A percentile compares a stretch with the other conserved stretches of the same genome.
These are phyloP conservation scores for Orycteropus afer DNA, from an alignment of 2,113 vertebrate genomes.

Conservation along the genomic window DNA sequence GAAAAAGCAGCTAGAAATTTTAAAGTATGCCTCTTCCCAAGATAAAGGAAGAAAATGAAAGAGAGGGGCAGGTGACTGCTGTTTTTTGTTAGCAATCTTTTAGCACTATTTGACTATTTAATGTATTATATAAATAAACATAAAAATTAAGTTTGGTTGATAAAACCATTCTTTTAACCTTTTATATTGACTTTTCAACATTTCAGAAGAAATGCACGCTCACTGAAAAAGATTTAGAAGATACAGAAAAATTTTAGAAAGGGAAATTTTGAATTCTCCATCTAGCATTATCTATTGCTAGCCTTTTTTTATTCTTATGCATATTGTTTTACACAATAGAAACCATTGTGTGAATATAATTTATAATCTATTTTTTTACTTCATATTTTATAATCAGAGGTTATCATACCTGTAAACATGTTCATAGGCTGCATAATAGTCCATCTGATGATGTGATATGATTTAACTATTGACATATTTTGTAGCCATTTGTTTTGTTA, in stretches of 20 bases:
- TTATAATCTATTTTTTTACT: not conserved
- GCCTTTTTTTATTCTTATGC: not conserved
- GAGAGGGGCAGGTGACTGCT: not conserved
- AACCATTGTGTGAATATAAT: not conserved
- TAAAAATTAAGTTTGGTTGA: not conserved
- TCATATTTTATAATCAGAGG: not conserved
- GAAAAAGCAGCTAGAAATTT: not conserved
- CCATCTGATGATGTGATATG: not conserved
- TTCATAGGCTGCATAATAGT: not conserved
- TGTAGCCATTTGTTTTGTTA: not conserved
- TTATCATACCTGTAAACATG: conserved; percentile 23
- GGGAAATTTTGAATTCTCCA: not conserved
- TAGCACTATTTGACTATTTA: not conserved
- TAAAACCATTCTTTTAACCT: not conserved
- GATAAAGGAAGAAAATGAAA: not conserved
- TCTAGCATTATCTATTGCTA: not conserved
- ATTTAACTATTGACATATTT: not conserved
- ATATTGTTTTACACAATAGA: not conserved
- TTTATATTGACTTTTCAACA: not conserved
- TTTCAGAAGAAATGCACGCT: not conserved
- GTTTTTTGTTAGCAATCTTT: not conserved
- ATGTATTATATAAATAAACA: not conserved
- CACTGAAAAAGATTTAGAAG: conserved; percentile 3
- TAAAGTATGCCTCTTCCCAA: not conserved
- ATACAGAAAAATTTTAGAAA: not conserved